Evolutionary conservation across 2,797 vertebrate genomes (phyloP).

Genomic region (Phylloscopus collybita): DNA sequence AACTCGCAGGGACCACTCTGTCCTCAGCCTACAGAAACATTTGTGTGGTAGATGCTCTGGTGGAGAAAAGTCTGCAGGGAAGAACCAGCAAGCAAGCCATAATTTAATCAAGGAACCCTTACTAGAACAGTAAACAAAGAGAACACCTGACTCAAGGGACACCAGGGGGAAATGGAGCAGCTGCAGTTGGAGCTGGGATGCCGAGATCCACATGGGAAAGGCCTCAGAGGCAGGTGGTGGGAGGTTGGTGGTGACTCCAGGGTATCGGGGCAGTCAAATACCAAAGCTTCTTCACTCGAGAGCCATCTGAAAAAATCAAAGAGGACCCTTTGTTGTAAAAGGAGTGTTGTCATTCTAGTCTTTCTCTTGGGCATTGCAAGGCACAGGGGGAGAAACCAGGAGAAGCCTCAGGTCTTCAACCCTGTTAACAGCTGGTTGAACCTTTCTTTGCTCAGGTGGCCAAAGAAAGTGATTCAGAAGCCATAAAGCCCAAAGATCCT

Average conservation of each 20-base stretch:
- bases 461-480: neutral
- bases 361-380: accelerated
- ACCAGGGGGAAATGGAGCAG: accelerated
- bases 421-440: accelerated
- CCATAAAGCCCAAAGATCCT: neutral
- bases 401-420: neutral
- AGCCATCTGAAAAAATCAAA: accelerated
- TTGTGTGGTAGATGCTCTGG: neutral
- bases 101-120: neutral
- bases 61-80: neutral
- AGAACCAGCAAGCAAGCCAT: neutral
- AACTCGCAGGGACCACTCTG: neutral
- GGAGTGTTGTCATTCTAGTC: neutral
- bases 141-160: neutral
- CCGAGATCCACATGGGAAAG: neutral
- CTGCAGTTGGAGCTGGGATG: accelerated
- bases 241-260: neutral
- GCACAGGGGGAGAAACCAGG: neutral
- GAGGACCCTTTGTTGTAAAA: accelerated
- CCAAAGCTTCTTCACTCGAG: neutral
- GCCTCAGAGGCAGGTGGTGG: neutral
- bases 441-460: neutral
- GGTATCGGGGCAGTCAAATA: accelerated
- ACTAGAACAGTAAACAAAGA: neutral
- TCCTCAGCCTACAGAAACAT: neutral